These are phyloP conservation scores for Neostethus bicornis DNA, from an alignment of 2,797 vertebrate genomes.

Conservation along the genomic window DNA sequence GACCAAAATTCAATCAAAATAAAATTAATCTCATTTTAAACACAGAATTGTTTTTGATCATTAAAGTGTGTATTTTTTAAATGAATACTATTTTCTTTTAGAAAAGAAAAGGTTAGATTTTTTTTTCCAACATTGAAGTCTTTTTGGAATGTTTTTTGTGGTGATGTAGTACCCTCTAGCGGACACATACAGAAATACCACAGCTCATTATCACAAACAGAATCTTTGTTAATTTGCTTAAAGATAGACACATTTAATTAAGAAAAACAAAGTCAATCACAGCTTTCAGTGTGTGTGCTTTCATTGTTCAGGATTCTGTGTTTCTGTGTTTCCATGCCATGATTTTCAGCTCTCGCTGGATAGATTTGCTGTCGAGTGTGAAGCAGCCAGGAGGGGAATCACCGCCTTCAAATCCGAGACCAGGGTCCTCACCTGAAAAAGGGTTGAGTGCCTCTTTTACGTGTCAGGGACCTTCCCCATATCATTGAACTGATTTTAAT, in stretches of 20 bases:
- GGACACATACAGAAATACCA: slow-evolving; percentile 51
- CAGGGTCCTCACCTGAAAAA: too few species aligned
- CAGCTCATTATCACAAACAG: slow-evolving; percentile 18
- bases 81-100: too few species aligned
- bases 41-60: not conserved
- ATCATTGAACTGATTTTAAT: too few species aligned
- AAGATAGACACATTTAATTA: slow-evolving; percentile 8
- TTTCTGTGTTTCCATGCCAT: slow-evolving; percentile 1
- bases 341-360: too few species aligned
- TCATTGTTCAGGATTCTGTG: slow-evolving; percentile 45
- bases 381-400: too few species aligned
- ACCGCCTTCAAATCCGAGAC: too few species aligned
- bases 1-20: slow-evolving; percentile 4
- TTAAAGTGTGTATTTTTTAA: too few species aligned
- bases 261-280: slow-evolving; percentile 34
- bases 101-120: too few species aligned
- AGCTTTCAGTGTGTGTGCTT: slow-evolving; percentile 30
- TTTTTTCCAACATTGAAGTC: too few species aligned
- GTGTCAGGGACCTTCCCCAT: too few species aligned
- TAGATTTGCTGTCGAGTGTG: too few species aligned
- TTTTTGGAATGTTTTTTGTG: slow-evolving; percentile 15
- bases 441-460: too few species aligned
- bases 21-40: not conserved
- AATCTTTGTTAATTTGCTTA: not conserved
- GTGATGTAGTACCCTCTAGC: slow-evolving; percentile 70